Evolutionary conservation across 30 jellyfish, hydroid and myxozoan genomes (phyloP).

Genomic region (Chironex yamaguchii): DNA sequence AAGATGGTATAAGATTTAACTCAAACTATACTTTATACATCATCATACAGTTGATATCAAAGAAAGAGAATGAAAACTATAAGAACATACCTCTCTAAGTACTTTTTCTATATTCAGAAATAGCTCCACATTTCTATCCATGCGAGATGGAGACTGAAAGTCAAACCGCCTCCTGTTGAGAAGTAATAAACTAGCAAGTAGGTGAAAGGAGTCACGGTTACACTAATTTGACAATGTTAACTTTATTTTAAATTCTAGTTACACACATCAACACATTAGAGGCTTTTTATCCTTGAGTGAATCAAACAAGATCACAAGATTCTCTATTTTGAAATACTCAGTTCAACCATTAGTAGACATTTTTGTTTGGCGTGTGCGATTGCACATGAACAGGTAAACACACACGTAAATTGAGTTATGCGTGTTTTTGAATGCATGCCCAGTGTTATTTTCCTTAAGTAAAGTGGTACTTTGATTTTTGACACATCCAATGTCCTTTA

Average conservation of each 20-base stretch:
- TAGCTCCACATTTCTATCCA: constrained; percentile 95
- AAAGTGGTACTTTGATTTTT: no score
- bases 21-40: no score
- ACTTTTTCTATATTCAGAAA: constrained; percentile 83
- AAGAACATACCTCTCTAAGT: constrained; percentile 70
- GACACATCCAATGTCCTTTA: no score
- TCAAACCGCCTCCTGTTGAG: constrained; percentile 91
- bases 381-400: no score
- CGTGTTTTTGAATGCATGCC: no score
- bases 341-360: background rate
- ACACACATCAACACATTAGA: no score
- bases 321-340: background rate
- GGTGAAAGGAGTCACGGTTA: background rate
- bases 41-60: no score
- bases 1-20: no score
- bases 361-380: background rate
- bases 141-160: constrained; percentile 95
- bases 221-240: background rate
- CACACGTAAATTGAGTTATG: no score
- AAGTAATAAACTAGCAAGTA: background rate
- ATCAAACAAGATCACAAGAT: background rate
- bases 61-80: background rate
- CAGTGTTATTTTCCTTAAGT: no score
- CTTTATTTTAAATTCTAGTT: background rate
- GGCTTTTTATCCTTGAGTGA: no score